These are phyloP conservation scores for Dendrolimus punctatus DNA, from an alignment of 1,140 invertebrate genomes.

Conservation along the genomic window DNA sequence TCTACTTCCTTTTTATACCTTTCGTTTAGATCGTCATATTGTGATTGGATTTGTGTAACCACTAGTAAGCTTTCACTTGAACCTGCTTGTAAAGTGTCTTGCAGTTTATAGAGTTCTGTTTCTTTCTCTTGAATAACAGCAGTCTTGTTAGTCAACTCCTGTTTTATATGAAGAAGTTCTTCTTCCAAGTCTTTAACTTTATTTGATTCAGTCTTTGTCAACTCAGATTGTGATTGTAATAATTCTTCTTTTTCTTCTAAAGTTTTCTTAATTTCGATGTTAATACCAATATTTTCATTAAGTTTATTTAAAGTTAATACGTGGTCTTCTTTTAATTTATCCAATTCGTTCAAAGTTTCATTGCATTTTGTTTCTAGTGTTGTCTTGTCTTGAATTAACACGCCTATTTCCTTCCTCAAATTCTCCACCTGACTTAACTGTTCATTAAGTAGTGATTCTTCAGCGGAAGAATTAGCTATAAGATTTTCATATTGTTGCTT, in stretches of 20 bases:
- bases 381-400: conserved; percentile 42
- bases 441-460: conserved; percentile 56
- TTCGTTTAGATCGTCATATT: conserved; percentile 46
- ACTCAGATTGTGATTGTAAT: conserved; percentile 64
- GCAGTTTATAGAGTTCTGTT: conserved; percentile 29
- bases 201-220: conserved; percentile 55
- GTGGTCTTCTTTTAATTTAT: conserved; percentile 45
- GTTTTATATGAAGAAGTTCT: conserved; percentile 39
- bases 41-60: conserved; percentile 33
- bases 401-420: conserved; percentile 44
- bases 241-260: conserved; percentile 58
- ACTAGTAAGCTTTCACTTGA: conserved; percentile 34
- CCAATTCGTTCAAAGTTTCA: conserved; percentile 53
- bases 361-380: conserved; percentile 42
- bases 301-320: conserved; percentile 28
- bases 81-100: conserved; percentile 32
- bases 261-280: conserved; percentile 33
- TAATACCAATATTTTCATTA: conserved; percentile 30
- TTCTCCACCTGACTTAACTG: conserved; percentile 49
- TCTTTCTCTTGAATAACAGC: conserved; percentile 37
- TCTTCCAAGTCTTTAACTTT: conserved; percentile 39
- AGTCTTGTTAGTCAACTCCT: conserved; percentile 36
- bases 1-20: conserved; percentile 46
- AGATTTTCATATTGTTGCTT: conserved; percentile 61
- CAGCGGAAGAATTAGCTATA: conserved; percentile 50